These are phyloP conservation scores for Magallana ariakensis DNA, from an alignment of 1,140 invertebrate genomes.

Conservation along the genomic window DNA sequence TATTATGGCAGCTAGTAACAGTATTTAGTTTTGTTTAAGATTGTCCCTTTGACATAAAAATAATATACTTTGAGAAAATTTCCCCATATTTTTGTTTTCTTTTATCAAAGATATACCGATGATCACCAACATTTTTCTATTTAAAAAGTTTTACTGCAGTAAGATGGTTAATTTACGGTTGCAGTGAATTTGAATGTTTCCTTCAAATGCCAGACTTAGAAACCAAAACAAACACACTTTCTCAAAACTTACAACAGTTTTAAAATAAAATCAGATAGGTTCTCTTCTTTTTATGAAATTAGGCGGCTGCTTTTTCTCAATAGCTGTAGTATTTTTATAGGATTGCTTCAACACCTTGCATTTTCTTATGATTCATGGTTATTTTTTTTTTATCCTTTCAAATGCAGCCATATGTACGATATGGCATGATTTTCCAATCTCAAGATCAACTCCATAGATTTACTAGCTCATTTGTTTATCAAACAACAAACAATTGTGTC, in stretches of 20 bases:
- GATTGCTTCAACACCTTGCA: slow-evolving; percentile 19
- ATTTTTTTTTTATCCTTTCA: not conserved
- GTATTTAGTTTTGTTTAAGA: no score
- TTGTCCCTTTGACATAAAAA: no score
- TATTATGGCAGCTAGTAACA: no score
- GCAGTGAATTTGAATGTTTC: not conserved
- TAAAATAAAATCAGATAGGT: slow-evolving; percentile 23
- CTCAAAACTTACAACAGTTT: slow-evolving; percentile 21
- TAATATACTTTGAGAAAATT: no score
- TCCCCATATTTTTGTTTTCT: no score
- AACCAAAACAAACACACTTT: slow-evolving; percentile 34
- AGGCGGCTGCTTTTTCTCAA: slow-evolving; percentile 1
- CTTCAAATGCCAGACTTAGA: not conserved
- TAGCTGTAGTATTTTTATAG: slow-evolving; percentile 14
- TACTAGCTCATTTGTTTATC: slow-evolving; percentile 10
- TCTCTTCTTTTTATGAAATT: not conserved
- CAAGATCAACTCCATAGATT: not conserved
- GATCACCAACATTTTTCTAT: no score
- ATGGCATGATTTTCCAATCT: not conserved
- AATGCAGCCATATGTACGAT: not conserved
- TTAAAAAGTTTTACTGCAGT: not conserved
- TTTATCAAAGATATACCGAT: no score
- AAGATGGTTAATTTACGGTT: slow-evolving; percentile 16
- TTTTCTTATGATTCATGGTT: slow-evolving; percentile 28
- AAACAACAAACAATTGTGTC: not conserved